Percentiles rank a stretch among this genome's conserved stretches.
These are phyloP conservation scores for Desmophyllum pertusum DNA, from an alignment of 92 coral and sea anemone species.

Conservation along the genomic window DNA sequence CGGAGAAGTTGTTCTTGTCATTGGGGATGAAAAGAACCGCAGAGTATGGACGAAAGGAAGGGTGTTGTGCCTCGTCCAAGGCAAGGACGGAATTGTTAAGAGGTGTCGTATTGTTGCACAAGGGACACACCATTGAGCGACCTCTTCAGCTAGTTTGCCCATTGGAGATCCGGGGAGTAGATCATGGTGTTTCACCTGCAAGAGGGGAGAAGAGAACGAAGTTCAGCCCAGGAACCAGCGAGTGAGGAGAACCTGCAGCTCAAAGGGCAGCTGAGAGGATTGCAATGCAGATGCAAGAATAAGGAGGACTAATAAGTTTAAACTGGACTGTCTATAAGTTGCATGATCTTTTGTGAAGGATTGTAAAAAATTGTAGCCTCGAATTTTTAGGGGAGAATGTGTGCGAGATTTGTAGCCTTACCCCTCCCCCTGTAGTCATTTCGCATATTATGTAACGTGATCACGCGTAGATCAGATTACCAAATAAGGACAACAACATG, in stretches of 20 bases:
- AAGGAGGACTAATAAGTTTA: too few relatives aligned
- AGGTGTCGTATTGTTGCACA: conserved; percentile 24
- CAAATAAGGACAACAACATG: too few relatives aligned
- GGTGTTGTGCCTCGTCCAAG: background rate
- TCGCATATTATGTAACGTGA: too few relatives aligned
- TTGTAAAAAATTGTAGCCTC: too few relatives aligned
- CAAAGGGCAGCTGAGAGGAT: background rate
- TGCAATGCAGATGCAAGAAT: background rate
- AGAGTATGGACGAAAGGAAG: background rate
- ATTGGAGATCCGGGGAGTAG: background rate
- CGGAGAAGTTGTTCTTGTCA: background rate
- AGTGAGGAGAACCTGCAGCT: background rate
- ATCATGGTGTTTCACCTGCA: background rate
- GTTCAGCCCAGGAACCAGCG: background rate
- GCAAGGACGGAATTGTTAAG: conserved; percentile 2
- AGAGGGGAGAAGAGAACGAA: background rate
- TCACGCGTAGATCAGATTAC: too few relatives aligned
- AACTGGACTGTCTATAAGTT: too few relatives aligned
- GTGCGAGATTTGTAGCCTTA: too few relatives aligned
- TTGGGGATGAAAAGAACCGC: background rate
- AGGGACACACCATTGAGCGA: conserved; percentile 54
- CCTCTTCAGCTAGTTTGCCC: conserved; percentile 50
- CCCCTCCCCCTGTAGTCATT: too few relatives aligned
- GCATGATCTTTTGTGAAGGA: too few relatives aligned
- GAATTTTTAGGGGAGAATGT: too few relatives aligned